A percentile compares a stretch with the other conserved stretches of the same genome.
phyloP scores from a whole-genome alignment of 2,113 vertebrate species.

The Rhineura floridana region DNA sequence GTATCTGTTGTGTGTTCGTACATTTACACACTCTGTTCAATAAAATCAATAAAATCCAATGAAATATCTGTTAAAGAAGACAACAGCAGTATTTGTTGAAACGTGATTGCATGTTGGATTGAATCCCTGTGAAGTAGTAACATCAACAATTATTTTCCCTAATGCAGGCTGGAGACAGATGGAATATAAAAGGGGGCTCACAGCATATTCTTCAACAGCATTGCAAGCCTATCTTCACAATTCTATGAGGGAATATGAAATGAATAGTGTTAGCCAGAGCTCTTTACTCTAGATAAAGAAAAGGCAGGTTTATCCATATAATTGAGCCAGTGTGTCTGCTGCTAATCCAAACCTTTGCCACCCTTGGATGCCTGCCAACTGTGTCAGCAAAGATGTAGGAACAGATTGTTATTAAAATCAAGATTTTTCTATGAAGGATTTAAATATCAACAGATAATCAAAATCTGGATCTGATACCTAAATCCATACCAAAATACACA shows the following conservation, averaged over 20 bases:
- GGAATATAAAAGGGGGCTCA: neutral
- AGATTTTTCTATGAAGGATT: neutral
- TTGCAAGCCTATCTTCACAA: conserved; percentile 9
- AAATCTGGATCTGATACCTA: neutral
- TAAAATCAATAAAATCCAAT: no score
- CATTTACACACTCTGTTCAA: neutral
- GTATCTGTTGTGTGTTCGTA: neutral
- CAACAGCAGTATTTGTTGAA: neutral
- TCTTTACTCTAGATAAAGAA: neutral
- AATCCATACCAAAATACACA: neutral
- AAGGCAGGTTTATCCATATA: neutral
- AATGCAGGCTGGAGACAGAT: neutral
- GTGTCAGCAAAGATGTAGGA: neutral
- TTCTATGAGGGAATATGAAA: neutral
- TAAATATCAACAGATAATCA: neutral
- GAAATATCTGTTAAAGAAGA: neutral
- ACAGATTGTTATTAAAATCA: neutral
- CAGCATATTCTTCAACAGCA: neutral
- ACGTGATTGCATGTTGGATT: neutral
- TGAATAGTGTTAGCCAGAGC: neutral
- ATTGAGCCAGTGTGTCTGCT: neutral
- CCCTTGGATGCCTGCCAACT: neutral
- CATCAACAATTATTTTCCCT: neutral
- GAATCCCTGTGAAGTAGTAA: neutral
- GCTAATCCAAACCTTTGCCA: neutral